These are phyloP conservation scores for Troides oblongomaculatus DNA, from an alignment of 2,888 invertebrate genomes.

Conservation along the genomic window DNA sequence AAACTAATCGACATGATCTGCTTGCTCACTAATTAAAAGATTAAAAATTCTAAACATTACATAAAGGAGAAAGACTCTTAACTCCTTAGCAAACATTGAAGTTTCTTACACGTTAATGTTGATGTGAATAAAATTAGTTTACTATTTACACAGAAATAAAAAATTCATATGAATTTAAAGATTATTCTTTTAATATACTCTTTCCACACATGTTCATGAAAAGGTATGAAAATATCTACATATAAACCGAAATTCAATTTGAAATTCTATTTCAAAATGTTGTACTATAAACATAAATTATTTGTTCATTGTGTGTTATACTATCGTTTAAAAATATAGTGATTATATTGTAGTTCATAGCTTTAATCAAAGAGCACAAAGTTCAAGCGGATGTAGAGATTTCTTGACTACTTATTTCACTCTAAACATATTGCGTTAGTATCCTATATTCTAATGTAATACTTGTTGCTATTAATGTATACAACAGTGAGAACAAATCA, in stretches of 20 bases:
- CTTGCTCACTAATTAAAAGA: too few species aligned
- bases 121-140: too few species aligned
- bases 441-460: not conserved
- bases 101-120: too few species aligned
- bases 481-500: too few species aligned
- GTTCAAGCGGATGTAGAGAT: slow-evolving; percentile 3
- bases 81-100: too few species aligned
- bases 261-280: not conserved
- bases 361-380: slow-evolving; percentile 1
- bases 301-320: not conserved
- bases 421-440: not conserved
- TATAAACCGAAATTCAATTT: not conserved
- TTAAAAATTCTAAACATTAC: too few species aligned
- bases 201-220: not conserved
- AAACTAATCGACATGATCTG: too few species aligned
- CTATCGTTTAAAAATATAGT: not conserved
- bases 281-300: not conserved
- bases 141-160: too few species aligned
- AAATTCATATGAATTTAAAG: too few species aligned
- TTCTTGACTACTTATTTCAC: not conserved
- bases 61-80: too few species aligned
- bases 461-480: not conserved
- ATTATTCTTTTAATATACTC: too few species aligned
- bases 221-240: not conserved
- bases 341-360: not conserved